phyloP scores from a whole-genome alignment of 2,797 vertebrate genomes.

The Coccyzus lansbergi region DNA sequence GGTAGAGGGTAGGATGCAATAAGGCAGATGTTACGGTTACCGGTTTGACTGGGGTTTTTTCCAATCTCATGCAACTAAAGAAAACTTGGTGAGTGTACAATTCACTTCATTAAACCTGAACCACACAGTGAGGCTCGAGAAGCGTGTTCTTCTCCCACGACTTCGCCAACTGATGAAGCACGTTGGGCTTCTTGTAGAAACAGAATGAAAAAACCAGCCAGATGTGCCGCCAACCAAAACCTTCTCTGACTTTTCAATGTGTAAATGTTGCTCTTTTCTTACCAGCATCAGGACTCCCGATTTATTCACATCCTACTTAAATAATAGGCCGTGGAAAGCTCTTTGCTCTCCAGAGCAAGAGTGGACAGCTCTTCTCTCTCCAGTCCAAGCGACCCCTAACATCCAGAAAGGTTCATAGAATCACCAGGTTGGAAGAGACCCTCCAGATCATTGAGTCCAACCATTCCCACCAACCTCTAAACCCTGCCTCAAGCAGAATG shows the following conservation, averaged over 20 bases:
- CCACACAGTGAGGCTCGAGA: neutral
- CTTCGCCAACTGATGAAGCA: neutral
- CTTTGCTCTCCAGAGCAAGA: neutral
- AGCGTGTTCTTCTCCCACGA: neutral
- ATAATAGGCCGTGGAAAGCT: neutral
- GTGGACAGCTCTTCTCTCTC: neutral
- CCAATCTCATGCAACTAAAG: no score
- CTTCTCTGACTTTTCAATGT: neutral
- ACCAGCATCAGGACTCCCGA: neutral
- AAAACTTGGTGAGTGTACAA: no score
- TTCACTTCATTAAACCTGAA: neutral
- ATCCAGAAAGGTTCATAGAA: neutral
- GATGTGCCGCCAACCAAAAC: neutral
- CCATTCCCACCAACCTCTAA: no score
- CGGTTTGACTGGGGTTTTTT: no score
- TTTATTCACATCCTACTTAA: neutral
- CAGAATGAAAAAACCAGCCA: neutral
- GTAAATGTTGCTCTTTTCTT: neutral
- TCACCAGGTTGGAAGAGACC: no score
- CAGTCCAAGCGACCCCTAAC: neutral
- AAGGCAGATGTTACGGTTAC: neutral
- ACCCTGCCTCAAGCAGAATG: neutral
- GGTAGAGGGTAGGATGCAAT: neutral
- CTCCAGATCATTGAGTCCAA: no score
- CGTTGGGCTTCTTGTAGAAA: neutral